Base-by-base conservation (phyloP, 37 sponge, comb jelly and placozoan species). In the Aplysina aerophoba region DNA sequence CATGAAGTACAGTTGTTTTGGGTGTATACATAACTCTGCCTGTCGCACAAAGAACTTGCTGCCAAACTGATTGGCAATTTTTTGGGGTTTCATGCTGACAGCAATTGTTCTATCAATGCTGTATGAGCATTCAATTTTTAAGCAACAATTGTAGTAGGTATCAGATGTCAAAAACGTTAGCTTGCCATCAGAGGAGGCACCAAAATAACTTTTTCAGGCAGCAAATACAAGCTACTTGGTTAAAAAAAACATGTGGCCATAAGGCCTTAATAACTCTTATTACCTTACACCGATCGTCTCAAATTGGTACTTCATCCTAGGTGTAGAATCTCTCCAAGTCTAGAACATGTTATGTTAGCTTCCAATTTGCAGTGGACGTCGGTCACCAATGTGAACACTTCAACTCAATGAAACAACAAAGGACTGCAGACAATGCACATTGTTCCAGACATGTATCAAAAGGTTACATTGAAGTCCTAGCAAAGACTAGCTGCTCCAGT, bases 31-130 rank as follows among this genome's bases (percentile, higher is more conserved):
- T 11, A 8, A 73, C 35, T 73, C 39, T 36, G 35, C 74, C 13
- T 73, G 22, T 3, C 14, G 73, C 73, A 73, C 14, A 12, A 73
- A 73, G 35, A 37, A 37, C 4, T 73, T 73, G 38, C 27, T 36
- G 35, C 84, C 84, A 83, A 34, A 83, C 27, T 73, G 35, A 36
- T 36, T 73, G 73, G 73, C 73, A 6, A 73, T 34, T 12, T 73
- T 12, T 16, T 11, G 38, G 12, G 73, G 73, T 31, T 31, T 73
- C 73, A 73, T 73, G 35, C 27, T 36, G 38, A 73, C 12, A 36
- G 73, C 14, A 73, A 73, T 73, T 4, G 38, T 37, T 73, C 38
- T 12, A 31, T 73, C 33, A 73, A 73, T 73, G 73, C 73, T 73
- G 38, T 73, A 73, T 36, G 73, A 36, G 12, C 73, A 68, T 73